Evolutionary conservation across 2,113 vertebrate genomes (phyloP).

Genomic region (Leptosomus discolor): DNA sequence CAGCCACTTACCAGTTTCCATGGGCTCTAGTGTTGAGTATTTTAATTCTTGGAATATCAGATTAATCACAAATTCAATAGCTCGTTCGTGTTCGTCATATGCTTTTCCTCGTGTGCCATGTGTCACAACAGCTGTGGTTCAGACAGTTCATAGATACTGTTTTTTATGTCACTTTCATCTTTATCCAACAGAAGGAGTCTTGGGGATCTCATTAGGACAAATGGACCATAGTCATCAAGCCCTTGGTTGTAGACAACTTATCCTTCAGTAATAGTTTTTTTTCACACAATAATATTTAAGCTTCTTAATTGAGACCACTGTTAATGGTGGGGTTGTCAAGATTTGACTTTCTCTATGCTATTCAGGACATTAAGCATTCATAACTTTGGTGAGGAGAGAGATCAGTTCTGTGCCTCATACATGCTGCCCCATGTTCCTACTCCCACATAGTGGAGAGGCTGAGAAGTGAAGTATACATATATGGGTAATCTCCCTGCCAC

Average conservation of each 20-base stretch:
- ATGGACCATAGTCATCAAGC: neutral
- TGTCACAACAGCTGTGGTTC: neutral
- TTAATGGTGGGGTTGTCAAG: neutral
- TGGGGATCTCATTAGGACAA: neutral
- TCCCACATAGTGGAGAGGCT: neutral
- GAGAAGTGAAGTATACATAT: neutral
- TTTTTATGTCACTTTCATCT: neutral
- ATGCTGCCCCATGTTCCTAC: neutral
- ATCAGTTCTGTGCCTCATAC: neutral
- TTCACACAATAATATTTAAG: neutral
- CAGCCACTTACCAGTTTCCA: neutral
- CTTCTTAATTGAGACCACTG: neutral
- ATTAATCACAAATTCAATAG: neutral
- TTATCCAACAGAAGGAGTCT: neutral
- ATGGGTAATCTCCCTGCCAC: neutral
- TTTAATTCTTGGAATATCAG: neutral
- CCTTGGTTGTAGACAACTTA: neutral
- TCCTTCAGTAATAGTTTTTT: neutral
- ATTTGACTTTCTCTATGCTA: neutral
- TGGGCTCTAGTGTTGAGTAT: neutral
- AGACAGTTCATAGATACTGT: neutral
- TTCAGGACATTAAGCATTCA: neutral
- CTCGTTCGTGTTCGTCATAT: rapidly evolving
- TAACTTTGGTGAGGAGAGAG: neutral
- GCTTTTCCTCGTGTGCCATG: neutral